Conservation (phyloP, 2,888 invertebrate species). For the Agrochola lychnidis region DNA sequence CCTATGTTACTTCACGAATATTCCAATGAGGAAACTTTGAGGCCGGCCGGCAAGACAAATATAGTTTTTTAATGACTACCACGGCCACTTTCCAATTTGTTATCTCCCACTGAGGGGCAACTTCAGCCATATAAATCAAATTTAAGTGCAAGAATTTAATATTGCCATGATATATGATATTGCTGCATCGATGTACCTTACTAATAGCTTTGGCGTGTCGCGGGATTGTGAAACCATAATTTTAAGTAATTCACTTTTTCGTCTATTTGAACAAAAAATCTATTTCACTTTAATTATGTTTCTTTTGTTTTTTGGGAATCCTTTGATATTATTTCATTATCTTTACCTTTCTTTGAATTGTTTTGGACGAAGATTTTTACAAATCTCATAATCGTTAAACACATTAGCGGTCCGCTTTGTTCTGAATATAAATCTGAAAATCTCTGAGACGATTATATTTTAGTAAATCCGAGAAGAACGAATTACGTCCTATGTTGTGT, state of each 20-base stretch:
- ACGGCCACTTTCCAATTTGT: constrained; percentile 81
- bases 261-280: constrained; percentile 27
- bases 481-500: constrained; percentile 67
- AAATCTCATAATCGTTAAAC: constrained; percentile 62
- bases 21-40: constrained; percentile 87
- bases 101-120: constrained; percentile 73
- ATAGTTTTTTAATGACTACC: constrained; percentile 87
- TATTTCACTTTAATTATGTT: constrained; percentile 27
- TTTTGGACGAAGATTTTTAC: constrained; percentile 40
- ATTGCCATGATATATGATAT: constrained; percentile 64
- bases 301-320: constrained; percentile 38
- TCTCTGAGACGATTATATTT: constrained; percentile 56
- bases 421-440: constrained; percentile 57
- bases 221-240: constrained; percentile 34
- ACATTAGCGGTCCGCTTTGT: constrained; percentile 58
- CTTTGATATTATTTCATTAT: constrained; percentile 57
- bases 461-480: constrained; percentile 59
- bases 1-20: constrained; percentile 86
- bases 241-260: constrained; percentile 44
- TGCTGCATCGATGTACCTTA: constrained; percentile 63
- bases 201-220: constrained; percentile 46
- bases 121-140: constrained; percentile 78
- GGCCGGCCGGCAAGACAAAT: constrained; percentile 80
- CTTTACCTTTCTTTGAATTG: constrained; percentile 46
- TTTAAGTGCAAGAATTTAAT: constrained; percentile 72